Percentiles rank a stretch among this genome's conserved stretches.
Evolutionary conservation across 2,888 invertebrate species (phyloP).

Genomic region (Brachylomia viminalis): DNA sequence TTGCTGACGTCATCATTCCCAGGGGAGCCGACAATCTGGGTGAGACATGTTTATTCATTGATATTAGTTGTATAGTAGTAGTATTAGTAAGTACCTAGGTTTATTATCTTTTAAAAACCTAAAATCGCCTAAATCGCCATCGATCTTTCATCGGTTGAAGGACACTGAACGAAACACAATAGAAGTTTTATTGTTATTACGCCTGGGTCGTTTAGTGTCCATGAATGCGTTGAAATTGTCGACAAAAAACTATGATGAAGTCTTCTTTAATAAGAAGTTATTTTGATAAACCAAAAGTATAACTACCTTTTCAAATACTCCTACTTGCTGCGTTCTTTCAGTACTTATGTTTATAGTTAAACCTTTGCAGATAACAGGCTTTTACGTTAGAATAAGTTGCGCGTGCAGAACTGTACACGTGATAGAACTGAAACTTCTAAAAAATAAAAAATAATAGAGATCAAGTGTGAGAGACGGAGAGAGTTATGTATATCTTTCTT

Average conservation of each 20-base stretch:
- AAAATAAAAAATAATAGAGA: no score
- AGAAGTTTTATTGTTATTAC: no score
- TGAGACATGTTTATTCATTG: conserved; percentile 84
- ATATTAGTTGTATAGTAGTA: background rate
- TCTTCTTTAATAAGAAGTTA: background rate
- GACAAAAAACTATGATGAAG: background rate
- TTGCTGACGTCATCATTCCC: conserved; percentile 99
- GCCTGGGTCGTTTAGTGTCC: no score
- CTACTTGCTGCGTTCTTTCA: background rate
- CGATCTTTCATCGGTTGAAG: no score
- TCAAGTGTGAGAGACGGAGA: no score
- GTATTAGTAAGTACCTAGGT: background rate
- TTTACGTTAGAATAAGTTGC: no score
- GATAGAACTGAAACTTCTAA: no score
- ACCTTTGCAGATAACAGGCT: background rate
- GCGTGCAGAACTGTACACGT: no score
- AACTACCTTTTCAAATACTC: background rate
- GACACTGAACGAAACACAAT: no score
- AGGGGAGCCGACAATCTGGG: conserved; percentile 99
- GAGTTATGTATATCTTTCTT: no score
- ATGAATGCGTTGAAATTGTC: no score
- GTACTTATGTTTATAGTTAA: background rate
- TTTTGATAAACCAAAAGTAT: background rate
- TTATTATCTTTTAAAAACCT: background rate
- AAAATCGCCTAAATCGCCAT: background rate